Evolutionary conservation across 2,113 vertebrate species (phyloP), one percentile per base, ranked within the genome.

Genomic region (Periophthalmodon schlosseri): DNA sequence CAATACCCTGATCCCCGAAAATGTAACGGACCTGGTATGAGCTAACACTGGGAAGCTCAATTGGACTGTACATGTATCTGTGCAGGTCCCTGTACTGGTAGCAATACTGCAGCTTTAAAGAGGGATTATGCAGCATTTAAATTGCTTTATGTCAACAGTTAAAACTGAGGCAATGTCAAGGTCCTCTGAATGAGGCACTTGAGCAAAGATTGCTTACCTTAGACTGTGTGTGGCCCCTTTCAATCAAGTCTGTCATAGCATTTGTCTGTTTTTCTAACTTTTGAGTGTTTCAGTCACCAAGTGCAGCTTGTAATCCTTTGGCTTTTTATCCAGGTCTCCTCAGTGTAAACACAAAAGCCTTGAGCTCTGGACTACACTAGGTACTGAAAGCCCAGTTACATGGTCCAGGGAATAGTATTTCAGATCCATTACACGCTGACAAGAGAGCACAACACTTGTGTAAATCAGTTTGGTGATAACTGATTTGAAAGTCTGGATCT

Each of bases 171-270:
- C 71, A 11, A 56, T 81, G 74, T 84, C 73, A 76, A 65, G 78
- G 64, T 79, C 78, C 70, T 91, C 60, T 75, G 50, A 68, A 70
- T 88, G 78, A 84, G 69, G 72, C 58, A 63, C 79, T 76, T 56
- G 64, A 75, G 82, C 68, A 73, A 36, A 58, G 74, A 63, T 78
- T 69, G 84, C 90, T 92, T 91, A 91, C 89, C 91, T 92, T 80
- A 57, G 58, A 86, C 76, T 60, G 74, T 73, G 75, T 68, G 80
- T 70, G 58, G 84, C 65, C 44, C 78, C 80, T 86, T 82, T 89
- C 76, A 81, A 66, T 83, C 70, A 82, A 79, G 75, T 79, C 75
- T 89, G 88, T 82, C 78, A 72, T 28, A 60, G 75, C n/a, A 10
- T 82, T 81, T 83, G 81, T 83, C 69, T 79, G 67, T 81, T 67